Conservation (phyloP, 2,797 vertebrate species). For the Lemur catta region DNA sequence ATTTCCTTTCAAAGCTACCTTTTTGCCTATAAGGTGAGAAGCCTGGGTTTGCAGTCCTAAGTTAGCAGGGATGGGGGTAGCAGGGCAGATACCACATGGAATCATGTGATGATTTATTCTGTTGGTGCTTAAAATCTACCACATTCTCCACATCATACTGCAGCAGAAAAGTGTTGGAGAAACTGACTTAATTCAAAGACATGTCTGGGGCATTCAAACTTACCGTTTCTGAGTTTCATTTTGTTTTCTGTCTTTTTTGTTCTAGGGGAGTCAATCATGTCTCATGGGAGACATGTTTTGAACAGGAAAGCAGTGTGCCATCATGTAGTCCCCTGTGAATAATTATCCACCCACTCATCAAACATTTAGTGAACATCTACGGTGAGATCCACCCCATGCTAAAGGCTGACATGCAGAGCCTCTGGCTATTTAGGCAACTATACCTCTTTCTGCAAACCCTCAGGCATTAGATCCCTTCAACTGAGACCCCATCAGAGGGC, state of each 20-base stretch:
- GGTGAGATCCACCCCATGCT: background rate
- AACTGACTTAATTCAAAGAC: conserved; percentile 15
- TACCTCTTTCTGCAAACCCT: background rate
- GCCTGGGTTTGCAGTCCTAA: background rate
- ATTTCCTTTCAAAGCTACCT: conserved; percentile 20
- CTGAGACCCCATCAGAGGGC: background rate
- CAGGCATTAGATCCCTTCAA: background rate
- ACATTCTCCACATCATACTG: background rate
- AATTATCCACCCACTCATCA: background rate
- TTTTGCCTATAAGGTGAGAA: conserved; percentile 35
- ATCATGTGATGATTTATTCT: background rate
- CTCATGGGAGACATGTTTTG: background rate
- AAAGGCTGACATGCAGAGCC: background rate
- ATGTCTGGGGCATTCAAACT: background rate
- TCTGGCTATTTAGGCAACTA: background rate
- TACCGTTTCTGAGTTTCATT: conserved; percentile 19
- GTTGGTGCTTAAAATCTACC: background rate
- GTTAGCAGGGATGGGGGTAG: background rate
- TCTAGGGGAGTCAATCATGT: background rate
- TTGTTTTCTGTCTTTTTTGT: background rate
- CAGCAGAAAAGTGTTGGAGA: background rate
- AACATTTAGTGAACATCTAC: background rate
- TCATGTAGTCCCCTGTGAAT: background rate
- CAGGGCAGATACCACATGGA: background rate
- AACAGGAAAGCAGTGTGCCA: background rate